Evolutionary conservation across 2,113 vertebrate genomes (phyloP), one percentile per base, ranked within the genome.

Genomic region (Ptilonorhynchus violaceus): DNA sequence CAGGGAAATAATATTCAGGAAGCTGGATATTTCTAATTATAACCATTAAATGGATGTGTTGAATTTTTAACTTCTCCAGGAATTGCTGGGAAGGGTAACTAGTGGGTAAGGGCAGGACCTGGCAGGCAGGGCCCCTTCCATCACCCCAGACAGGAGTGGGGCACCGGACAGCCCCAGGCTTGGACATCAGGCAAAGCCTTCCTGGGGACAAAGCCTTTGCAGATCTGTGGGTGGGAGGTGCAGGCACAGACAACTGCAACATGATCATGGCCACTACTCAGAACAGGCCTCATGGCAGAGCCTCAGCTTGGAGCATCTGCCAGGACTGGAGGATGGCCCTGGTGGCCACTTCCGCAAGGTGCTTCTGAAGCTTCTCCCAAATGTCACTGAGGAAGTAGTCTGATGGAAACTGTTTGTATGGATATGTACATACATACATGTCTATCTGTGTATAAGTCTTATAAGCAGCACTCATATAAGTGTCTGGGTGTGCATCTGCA

Each of bases 141-240:
- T 13, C 3, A 3, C 8, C 20, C 33, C 23, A 46, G 27, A 7
- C 7, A 20, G 31, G 9, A 82, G 3, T 23, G 33, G 42, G 21
- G 22, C 10, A 24, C 11, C 0, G 6, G 17, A 28, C 18, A 44
- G 7, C 18, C 37, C 23, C 31, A 39, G 23, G 5, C 22, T 16
- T 4, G 12, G 35, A 11, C 13, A 27, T 23, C 2, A 2, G 23
- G 2, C 10, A 62, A 39, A 39, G 37, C 37, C 21, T 7, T 46
- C 9, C 3, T 13, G 7, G 19, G 12, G 17, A 37, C 11, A 47
- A 63, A 46, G 13, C 16, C 1, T 1, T 13, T 20, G 27, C n/a
- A 60, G 16, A 37, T 18, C 39, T 1, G 0, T 0, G 1, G 13
- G 10, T 19, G 67, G 24, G 44, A 59, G 7, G 9, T 12, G 31